Percentiles rank a stretch among this genome's conserved stretches.
Conservation (phyloP, 2,797 vertebrate species). For the Orientallactaga sibirica region DNA sequence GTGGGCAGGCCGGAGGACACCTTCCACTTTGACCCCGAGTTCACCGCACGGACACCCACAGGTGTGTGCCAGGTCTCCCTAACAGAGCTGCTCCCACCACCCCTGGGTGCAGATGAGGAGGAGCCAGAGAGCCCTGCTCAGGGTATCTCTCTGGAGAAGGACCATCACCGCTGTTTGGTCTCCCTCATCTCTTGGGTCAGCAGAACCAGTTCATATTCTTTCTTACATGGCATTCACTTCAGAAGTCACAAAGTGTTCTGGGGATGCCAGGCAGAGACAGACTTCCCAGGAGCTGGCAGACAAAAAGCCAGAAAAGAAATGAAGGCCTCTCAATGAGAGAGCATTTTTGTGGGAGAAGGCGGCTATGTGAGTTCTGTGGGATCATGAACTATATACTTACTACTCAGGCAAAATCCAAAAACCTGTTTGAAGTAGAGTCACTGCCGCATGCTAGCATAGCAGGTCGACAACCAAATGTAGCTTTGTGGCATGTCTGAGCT, state of each 20-base stretch:
- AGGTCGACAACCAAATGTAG: neutral
- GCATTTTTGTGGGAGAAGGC: neutral
- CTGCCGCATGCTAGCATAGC: fast-evolving
- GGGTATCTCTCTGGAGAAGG: fast-evolving
- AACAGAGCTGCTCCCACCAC: fast-evolving
- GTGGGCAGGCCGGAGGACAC: conserved; percentile 98
- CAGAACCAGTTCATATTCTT: fast-evolving
- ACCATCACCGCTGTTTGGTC: fast-evolving
- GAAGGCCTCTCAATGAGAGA: neutral
- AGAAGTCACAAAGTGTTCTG: fast-evolving
- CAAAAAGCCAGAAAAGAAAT: too few species aligned
- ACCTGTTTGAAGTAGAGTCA: neutral
- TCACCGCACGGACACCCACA: conserved; percentile 96
- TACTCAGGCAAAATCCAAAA: neutral
- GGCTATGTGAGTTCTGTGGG: neutral
- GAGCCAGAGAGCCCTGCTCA: fast-evolving
- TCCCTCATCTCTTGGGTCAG: neutral
- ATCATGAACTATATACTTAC: fast-evolving
- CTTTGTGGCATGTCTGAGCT: neutral
- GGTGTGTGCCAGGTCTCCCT: conserved; percentile 85
- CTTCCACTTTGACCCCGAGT: conserved; percentile 98
- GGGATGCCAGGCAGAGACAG: neutral
- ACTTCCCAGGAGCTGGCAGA: neutral
- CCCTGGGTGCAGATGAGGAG: neutral
- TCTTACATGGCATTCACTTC: fast-evolving